These are phyloP conservation scores for Lamellibrachia columna DNA, from an alignment of 2,888 invertebrate genomes.

Conservation along the genomic window DNA sequence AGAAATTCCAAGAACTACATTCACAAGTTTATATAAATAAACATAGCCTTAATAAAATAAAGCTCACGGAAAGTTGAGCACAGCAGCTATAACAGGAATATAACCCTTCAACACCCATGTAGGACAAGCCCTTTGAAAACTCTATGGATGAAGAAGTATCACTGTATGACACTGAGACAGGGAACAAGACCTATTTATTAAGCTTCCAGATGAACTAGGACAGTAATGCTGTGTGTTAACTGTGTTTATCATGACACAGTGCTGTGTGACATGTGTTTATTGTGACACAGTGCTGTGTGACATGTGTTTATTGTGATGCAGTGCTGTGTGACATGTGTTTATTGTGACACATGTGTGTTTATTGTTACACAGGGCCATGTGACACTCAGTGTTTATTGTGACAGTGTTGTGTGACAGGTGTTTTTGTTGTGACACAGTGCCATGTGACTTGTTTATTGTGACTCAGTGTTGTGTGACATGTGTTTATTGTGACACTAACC, in stretches of 20 bases:
- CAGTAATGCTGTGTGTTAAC: not conserved
- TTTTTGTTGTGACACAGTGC: not conserved
- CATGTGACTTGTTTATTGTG: not conserved
- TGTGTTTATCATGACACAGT: not conserved
- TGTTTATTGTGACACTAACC: slow-evolving; percentile 70
- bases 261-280: not conserved
- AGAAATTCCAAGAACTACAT: not conserved
- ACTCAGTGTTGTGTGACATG: not conserved
- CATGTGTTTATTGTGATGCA: not conserved
- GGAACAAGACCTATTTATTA: not conserved
- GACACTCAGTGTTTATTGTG: not conserved
- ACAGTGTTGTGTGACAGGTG: not conserved
- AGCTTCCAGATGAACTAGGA: not conserved
- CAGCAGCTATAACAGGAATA: not conserved
- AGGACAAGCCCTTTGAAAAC: not conserved
- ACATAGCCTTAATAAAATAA: not conserved
- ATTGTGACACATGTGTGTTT: not conserved
- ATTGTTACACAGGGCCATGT: not conserved
- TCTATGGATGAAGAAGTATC: not conserved
- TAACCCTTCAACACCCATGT: not conserved
- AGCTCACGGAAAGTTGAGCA: not conserved
- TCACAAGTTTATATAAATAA: too few species aligned
- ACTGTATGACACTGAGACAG: not conserved
- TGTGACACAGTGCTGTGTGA: not conserved
- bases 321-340: not conserved